phyloP scores from a whole-genome alignment of 2,113 vertebrate species.

The Collichthys lucidus region DNA sequence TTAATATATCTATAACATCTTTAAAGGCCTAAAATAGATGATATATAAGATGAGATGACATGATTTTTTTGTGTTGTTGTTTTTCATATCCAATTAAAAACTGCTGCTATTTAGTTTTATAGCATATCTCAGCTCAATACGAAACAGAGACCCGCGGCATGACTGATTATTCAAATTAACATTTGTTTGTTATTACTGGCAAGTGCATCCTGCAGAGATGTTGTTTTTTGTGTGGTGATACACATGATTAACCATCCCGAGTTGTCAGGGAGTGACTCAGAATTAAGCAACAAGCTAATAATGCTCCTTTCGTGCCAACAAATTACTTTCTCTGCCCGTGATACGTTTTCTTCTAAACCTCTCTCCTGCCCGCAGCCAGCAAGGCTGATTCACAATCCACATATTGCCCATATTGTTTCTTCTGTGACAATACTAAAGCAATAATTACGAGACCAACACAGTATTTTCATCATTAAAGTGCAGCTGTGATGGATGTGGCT shows the following conservation, averaged over 20 bases:
- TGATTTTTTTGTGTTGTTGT: background rate
- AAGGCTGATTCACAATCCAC: conserved; percentile 33
- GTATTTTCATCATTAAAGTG: conserved; percentile 61
- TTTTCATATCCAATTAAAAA: conserved; percentile 8
- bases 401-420: conserved; percentile 37
- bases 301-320: conserved; percentile 44
- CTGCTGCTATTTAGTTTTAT: background rate
- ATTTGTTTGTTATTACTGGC: conserved; percentile 27
- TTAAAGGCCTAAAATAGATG: background rate
- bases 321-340: conserved; percentile 30
- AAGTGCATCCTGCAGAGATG: conserved; percentile 22
- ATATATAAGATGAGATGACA: background rate
- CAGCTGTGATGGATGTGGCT: conserved; percentile 64
- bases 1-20: background rate
- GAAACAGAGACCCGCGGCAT: background rate
- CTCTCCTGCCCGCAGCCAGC: conserved; percentile 4
- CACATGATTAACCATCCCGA: conserved; percentile 30
- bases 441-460: conserved; percentile 53
- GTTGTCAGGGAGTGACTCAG: conserved; percentile 45
- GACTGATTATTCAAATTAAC: background rate
- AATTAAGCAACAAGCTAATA: conserved; percentile 42
- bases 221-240: conserved; percentile 12
- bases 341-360: conserved; percentile 16
- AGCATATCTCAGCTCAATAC: conserved; percentile 1
- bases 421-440: conserved; percentile 64